A percentile compares a stretch with the other conserved stretches of the same genome.
These are phyloP conservation scores for Oplegnathus fasciatus DNA, from an alignment of 2,113 vertebrate species.

Conservation along the genomic window DNA sequence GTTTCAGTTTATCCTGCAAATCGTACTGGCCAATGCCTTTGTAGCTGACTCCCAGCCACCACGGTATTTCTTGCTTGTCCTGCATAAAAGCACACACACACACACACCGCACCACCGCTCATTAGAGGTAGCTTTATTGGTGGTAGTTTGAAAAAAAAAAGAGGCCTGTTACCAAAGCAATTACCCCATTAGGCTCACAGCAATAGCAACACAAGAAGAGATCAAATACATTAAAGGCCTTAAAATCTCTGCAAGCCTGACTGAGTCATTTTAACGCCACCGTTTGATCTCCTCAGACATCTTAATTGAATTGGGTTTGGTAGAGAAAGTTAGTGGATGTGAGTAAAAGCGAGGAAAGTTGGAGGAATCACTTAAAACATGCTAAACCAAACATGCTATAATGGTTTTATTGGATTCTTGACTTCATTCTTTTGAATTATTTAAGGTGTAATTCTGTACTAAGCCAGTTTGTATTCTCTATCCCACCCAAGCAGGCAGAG, in stretches of 20 bases:
- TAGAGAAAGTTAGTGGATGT: conserved; percentile 33
- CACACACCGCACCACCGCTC: conserved; percentile 27
- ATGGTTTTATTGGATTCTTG: not conserved
- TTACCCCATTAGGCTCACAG: conserved; percentile 69
- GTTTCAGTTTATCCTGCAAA: conserved; percentile 96
- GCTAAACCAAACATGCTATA: conserved; percentile 16
- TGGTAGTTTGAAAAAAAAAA: conserved; percentile 34
- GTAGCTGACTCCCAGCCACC: conserved; percentile 98
- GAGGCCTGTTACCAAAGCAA: conserved; percentile 53
- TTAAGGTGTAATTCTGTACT: not conserved
- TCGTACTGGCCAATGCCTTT: conserved; percentile 99
- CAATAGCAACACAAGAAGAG: conserved; percentile 65
- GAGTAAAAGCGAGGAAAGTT: conserved; percentile 10
- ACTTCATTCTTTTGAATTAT: not conserved
- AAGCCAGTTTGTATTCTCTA: conserved; percentile 2
- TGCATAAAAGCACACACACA: conserved; percentile 75
- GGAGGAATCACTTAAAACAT: conserved; percentile 15
- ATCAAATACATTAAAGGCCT: conserved; percentile 62
- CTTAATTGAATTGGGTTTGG: conserved; percentile 61
- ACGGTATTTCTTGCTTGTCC: conserved; percentile 98
- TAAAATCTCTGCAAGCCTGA: conserved; percentile 56
- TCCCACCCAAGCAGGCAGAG: not conserved
- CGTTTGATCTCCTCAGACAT: conserved; percentile 74
- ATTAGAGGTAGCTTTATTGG: conserved; percentile 61
- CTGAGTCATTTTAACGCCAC: conserved; percentile 40